phyloP scores from a whole-genome alignment of 2,888 invertebrate species.

The Sepioteuthis lessoniana region DNA sequence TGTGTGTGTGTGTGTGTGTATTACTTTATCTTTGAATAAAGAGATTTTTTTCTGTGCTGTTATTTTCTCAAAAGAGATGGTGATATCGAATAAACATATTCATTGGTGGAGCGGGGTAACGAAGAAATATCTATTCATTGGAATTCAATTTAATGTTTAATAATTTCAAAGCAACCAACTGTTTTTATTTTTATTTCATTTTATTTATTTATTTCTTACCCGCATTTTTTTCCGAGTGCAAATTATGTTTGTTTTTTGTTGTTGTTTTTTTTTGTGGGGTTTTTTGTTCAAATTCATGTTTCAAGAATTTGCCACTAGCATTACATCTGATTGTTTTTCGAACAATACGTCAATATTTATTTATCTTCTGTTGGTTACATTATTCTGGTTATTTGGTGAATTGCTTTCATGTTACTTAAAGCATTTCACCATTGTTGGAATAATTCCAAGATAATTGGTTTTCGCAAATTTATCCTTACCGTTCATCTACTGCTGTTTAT shows the following conservation, averaged over 20 bases:
- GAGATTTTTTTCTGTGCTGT: not conserved
- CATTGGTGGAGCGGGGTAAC: not conserved
- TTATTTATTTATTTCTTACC: not conserved
- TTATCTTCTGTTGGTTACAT: not conserved
- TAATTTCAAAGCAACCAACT: not conserved
- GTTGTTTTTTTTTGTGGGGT: not conserved
- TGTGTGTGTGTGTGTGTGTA: too few relatives aligned
- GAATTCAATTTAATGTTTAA: constrained; percentile 23
- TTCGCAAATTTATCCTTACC: not conserved
- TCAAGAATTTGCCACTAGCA: not conserved
- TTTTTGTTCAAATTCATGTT: not conserved
- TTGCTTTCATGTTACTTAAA: not conserved
- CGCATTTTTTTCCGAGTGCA: not conserved
- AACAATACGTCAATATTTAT: not conserved
- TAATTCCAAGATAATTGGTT: constrained; percentile 13
- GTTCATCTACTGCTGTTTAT: not conserved
- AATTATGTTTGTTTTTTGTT: too few relatives aligned
- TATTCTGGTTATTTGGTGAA: not conserved
- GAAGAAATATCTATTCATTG: not conserved
- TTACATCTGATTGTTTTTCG: not conserved
- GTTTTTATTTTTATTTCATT: not conserved
- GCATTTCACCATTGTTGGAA: constrained; percentile 23
- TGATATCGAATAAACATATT: not conserved
- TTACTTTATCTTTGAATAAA: not conserved
- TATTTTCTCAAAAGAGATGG: not conserved